A percentile compares a stretch with the other conserved stretches of the same genome.
Conservation (phyloP, 2,888 invertebrate genomes). For the Camptogramma bilineatum region DNA sequence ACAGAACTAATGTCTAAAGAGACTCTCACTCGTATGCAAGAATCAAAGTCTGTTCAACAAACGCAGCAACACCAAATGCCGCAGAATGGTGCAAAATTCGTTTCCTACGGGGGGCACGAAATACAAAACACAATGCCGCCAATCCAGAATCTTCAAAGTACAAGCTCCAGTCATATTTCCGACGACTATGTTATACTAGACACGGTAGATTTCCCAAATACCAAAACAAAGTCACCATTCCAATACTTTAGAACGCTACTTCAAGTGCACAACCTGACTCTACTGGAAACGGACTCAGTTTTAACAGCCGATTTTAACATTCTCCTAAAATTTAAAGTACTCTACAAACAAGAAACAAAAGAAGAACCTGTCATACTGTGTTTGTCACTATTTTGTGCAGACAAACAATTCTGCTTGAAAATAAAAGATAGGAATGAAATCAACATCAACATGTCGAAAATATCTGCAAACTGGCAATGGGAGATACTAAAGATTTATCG, state of each 20-base stretch:
- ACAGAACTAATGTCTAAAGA: conserved; percentile 70
- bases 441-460: conserved; percentile 56
- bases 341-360: conserved; percentile 61
- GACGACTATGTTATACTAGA: conserved; percentile 58
- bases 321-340: conserved; percentile 70
- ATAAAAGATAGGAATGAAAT: conserved; percentile 57
- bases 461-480: conserved; percentile 77
- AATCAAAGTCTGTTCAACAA: conserved; percentile 22
- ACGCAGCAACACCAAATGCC: conserved; percentile 17
- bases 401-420: conserved; percentile 63
- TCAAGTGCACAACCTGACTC: conserved; percentile 58
- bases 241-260: conserved; percentile 65
- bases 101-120: background rate
- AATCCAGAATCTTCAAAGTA: conserved; percentile 7
- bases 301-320: conserved; percentile 51
- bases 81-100: conserved; percentile 10
- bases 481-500: conserved; percentile 69
- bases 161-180: conserved; percentile 1
- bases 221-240: conserved; percentile 67
- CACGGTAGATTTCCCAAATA: conserved; percentile 68
- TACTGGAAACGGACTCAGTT: conserved; percentile 52
- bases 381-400: conserved; percentile 57
- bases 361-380: conserved; percentile 58
- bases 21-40: conserved; percentile 47
- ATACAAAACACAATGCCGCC: background rate